Base-by-base conservation (phyloP, 2,888 invertebrate genomes). In the Temnothorax rugatulus region DNA sequence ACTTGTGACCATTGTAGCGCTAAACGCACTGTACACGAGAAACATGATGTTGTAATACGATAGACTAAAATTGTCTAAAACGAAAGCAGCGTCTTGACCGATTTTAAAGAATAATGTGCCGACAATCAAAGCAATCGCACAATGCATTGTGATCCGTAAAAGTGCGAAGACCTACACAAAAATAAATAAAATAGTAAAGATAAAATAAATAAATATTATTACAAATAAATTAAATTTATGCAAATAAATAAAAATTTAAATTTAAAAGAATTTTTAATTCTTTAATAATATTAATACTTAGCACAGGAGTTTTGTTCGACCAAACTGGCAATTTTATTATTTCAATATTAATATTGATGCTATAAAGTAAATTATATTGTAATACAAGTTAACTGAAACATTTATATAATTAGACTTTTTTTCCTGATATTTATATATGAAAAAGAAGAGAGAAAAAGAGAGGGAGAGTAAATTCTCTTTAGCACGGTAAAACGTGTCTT, bases 11-110 rank as follows among this genome's bases (percentile, higher is more conserved):
- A 98, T 96, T 82, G 98, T 97, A 18, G 98, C 97, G 95, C 98
- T 99, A 95, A 99, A 98, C 0, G 99, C 98, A 8, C 98, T 98
- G 94, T 98, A 98, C 97, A 99, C 98, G 76, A 99, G 96, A 95
- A 99, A 99, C 96, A 99, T 97, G 75, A 98, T 96, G 86, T 97
- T 97, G 95, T 98, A 99, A 95, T 98, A 99, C 47, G 99, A 96
- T 93, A 97, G 98, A 93, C 98, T 98, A 93, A 97, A 98, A 94
- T 98, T 99, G 94, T 98, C 97, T 88, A 97, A 95, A 25, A 97
- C 97, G 94, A 98, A 97, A 77, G 96, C 96, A 0, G 98, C 99
- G 91, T 99, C 97, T 87, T 97, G 96, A n/a, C 99, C 99, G 91
- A 98, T 97, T 91, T 97, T 97, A 93, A 96, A 97, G 95, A 98